Percentiles rank a stretch among this genome's conserved stretches.
Evolutionary conservation across 37 sponge, comb jelly and placozoan species (phyloP).

Genomic region (Mnemiopsis leidyi): DNA sequence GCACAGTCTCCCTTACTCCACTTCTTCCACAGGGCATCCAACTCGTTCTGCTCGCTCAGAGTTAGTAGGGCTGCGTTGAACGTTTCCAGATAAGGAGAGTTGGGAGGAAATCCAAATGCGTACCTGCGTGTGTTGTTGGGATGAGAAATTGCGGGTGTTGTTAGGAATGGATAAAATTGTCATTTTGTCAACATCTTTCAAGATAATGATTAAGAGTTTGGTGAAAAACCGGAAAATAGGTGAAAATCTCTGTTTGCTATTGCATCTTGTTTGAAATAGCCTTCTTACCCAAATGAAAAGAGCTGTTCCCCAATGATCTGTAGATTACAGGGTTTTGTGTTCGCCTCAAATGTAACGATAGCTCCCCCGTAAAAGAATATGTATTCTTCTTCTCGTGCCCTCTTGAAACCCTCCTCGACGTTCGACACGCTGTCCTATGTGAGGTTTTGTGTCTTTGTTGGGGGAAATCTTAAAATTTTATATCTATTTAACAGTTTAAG

Average conservation of each 20-base stretch:
- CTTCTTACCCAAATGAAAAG: conserved; percentile 60
- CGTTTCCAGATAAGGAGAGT: conserved; percentile 42
- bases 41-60: conserved; percentile 58
- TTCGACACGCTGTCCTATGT: conserved; percentile 6
- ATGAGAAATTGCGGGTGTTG: too few relatives aligned
- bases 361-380: conserved; percentile 62
- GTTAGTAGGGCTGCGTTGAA: conserved; percentile 62
- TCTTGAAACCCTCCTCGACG: conserved; percentile 14
- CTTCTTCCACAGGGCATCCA: conserved; percentile 63
- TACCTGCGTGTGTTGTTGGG: conserved; percentile 34
- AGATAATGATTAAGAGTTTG: too few relatives aligned
- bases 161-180: too few relatives aligned
- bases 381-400: conserved; percentile 42
- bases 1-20: conserved; percentile 65
- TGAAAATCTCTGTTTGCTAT: too few relatives aligned
- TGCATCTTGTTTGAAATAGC: too few relatives aligned
- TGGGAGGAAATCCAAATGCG: conserved; percentile 50
- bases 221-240: too few relatives aligned
- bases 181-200: too few relatives aligned
- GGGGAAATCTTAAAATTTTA: too few relatives aligned
- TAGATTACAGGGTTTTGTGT: conserved; percentile 43
- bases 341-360: conserved; percentile 39
- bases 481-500: too few relatives aligned
- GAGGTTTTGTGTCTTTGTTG: too few relatives aligned
- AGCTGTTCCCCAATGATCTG: conserved; percentile 63